Conservation (phyloP, 2,113 vertebrate species). For the Delphinapterus leucas region DNA sequence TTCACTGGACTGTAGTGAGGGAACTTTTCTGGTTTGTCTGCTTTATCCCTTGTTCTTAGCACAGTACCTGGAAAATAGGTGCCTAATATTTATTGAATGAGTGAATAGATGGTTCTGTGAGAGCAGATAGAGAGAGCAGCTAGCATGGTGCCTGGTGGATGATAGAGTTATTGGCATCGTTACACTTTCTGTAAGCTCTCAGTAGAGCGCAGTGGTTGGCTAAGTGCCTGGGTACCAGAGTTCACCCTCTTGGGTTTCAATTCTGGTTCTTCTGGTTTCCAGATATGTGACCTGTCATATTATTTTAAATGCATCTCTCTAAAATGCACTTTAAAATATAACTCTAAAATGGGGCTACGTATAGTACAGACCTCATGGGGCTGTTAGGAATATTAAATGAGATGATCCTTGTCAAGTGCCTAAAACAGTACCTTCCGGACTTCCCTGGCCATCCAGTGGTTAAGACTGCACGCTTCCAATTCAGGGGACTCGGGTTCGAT, state of each 20-base stretch:
- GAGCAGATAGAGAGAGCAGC: background rate
- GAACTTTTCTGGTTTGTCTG: background rate
- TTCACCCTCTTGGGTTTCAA: background rate
- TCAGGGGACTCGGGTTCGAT: no score
- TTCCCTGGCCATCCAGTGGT: no score
- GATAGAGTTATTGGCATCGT: fast-evolving
- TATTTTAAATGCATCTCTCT: background rate
- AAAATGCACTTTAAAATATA: background rate
- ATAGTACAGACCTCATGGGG: background rate
- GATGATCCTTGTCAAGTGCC: background rate
- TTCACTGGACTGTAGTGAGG: background rate
- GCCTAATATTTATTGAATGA: background rate
- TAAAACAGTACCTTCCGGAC: background rate
- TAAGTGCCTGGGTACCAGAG: background rate
- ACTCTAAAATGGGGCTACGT: background rate
- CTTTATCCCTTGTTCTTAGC: background rate
- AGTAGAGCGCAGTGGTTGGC: background rate
- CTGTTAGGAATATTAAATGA: background rate
- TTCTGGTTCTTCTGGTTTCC: background rate
- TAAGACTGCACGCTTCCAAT: no score
- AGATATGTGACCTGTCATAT: background rate
- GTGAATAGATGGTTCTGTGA: background rate
- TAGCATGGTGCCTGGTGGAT: background rate
- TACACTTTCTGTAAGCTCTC: background rate
- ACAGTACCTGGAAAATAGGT: background rate